A percentile compares a stretch with the other conserved stretches of the same genome.
Conservation (phyloP, 2,888 invertebrate genomes). For the Elysia crispata region DNA sequence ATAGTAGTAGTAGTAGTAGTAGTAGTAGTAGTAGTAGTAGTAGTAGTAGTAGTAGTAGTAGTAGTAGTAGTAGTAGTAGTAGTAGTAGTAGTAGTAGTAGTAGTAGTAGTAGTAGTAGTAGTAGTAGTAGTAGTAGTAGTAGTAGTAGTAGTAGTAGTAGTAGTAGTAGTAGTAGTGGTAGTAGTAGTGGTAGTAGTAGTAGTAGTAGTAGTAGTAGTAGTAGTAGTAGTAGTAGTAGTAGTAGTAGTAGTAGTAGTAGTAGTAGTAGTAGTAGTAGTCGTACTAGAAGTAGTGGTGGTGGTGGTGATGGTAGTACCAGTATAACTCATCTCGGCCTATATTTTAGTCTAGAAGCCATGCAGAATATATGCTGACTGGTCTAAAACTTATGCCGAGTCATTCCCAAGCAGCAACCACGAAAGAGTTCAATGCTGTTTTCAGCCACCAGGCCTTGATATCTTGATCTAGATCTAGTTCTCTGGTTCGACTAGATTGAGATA, state of each 20-base stretch:
- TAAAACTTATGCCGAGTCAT: too few species aligned
- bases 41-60: constrained; percentile 19
- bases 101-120: constrained; percentile 21
- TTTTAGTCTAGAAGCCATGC: too few species aligned
- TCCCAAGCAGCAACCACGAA: too few species aligned
- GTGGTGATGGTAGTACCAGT: background rate
- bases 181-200: constrained; percentile 6
- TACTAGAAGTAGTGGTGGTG: background rate
- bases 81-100: constrained; percentile 28
- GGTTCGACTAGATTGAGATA: too few species aligned
- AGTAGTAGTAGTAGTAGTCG: constrained; percentile 15
- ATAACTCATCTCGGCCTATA: too few species aligned
- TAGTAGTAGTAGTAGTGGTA: constrained; percentile 11
- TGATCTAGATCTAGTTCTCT: too few species aligned
- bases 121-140: constrained; percentile 11
- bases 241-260: constrained; percentile 19
- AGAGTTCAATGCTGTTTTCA: too few species aligned
- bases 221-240: background rate
- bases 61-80: constrained; percentile 24
- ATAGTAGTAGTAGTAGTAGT: constrained; percentile 17
- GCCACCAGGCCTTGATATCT: too few species aligned
- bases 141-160: constrained; percentile 11
- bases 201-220: constrained; percentile 12
- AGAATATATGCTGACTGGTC: too few species aligned
- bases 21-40: constrained; percentile 19